These are phyloP conservation scores for Himalopsyche anomala DNA, from an alignment of 2,888 invertebrate genomes.

Conservation along the genomic window DNA sequence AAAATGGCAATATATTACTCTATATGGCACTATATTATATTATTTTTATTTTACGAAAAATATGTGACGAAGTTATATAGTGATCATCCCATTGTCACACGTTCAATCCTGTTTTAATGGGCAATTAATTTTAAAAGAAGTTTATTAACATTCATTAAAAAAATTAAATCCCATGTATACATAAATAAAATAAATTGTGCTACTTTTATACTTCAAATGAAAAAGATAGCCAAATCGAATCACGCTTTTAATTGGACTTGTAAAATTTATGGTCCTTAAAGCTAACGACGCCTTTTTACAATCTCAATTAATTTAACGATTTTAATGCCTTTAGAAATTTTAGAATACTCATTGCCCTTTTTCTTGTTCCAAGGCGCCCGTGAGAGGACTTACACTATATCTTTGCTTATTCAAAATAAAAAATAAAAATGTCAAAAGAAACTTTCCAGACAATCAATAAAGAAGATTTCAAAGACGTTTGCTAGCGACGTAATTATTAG, in stretches of 20 bases:
- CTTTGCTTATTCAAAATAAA: background rate
- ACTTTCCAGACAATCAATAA: conserved; percentile 21
- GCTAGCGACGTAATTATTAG: background rate
- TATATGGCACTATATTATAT: too few species aligned
- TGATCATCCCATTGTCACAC: too few species aligned
- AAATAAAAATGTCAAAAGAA: background rate
- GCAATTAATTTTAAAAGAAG: background rate
- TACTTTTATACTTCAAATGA: background rate
- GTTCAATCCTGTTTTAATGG: too few species aligned
- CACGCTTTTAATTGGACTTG: conserved; percentile 18
- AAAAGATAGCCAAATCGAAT: background rate
- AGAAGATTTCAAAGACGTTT: background rate
- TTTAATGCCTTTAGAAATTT: conserved; percentile 23
- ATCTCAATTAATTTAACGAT: conserved; percentile 10
- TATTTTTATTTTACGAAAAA: too few species aligned
- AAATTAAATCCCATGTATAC: background rate
- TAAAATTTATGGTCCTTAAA: conserved; percentile 26
- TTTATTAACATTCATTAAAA: background rate
- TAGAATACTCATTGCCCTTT: conserved; percentile 2
- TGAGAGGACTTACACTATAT: background rate
- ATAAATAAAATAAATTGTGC: background rate
- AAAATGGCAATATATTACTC: too few species aligned
- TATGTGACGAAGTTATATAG: too few species aligned
- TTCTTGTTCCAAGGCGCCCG: background rate
- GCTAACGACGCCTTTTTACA: conserved; percentile 18